These are phyloP conservation scores for Pan paniscus DNA, from an alignment of 2,113 vertebrate genomes.

Conservation along the genomic window DNA sequence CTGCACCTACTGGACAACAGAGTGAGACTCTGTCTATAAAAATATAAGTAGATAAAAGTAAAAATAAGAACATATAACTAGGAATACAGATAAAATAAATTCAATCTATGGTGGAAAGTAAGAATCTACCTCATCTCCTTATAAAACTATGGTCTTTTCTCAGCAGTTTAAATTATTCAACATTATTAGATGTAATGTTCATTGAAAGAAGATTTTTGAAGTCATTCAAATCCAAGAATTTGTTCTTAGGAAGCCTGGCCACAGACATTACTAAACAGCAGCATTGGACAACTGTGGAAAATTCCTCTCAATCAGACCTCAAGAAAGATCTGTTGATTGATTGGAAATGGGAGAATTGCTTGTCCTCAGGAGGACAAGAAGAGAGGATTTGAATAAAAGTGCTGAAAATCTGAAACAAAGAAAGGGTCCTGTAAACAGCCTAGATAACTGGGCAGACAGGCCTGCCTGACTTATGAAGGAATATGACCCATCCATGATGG, in stretches of 20 bases:
- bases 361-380: neutral
- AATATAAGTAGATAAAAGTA: neutral
- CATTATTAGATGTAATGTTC: neutral
- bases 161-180: neutral
- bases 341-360: conserved; percentile 41
- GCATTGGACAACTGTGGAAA: neutral
- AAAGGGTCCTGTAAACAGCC: conserved; percentile 18
- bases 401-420: conserved; percentile 65
- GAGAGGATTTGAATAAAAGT: conserved; percentile 48
- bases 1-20: neutral
- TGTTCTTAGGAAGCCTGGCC: neutral
- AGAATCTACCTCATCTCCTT: neutral
- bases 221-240: neutral
- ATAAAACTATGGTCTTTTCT: neutral
- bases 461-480: neutral
- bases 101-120: neutral
- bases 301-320: conserved; percentile 43
- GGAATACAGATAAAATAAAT: neutral
- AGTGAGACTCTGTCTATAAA: neutral
- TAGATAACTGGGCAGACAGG: neutral
- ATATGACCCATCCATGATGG: neutral
- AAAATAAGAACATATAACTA: neutral
- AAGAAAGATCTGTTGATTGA: conserved; percentile 62
- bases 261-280: conserved; percentile 41
- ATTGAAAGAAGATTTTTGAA: neutral